These are phyloP conservation scores for Ethmia dodecea DNA, from an alignment of 2,888 invertebrate species.

Conservation along the genomic window DNA sequence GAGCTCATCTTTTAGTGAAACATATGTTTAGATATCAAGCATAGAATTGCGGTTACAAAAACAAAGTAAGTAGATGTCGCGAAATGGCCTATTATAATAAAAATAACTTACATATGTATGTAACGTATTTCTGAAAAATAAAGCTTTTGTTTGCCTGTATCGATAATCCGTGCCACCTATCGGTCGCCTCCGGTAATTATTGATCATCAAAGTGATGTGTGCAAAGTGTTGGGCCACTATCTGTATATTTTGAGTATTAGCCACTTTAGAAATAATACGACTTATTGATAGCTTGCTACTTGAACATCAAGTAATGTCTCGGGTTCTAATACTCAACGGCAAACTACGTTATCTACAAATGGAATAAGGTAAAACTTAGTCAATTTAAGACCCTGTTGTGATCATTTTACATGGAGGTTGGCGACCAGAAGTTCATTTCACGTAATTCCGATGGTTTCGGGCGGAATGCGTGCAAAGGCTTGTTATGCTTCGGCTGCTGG, in stretches of 20 bases:
- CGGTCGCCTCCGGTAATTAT: too few species aligned
- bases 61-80: too few species aligned
- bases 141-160: too few species aligned
- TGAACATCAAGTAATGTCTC: constrained; percentile 4
- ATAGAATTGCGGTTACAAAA: too few species aligned
- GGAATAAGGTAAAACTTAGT: not conserved
- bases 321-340: not conserved
- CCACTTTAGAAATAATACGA: not conserved
- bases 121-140: too few species aligned
- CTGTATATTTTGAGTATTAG: not conserved
- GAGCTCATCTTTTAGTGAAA: too few species aligned
- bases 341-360: not conserved
- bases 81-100: too few species aligned
- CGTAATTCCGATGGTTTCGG: constrained; percentile 80
- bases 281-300: constrained; percentile 1
- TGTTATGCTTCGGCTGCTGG: constrained; percentile 41
- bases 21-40: too few species aligned
- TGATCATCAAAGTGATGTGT: too few species aligned
- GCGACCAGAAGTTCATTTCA: constrained; percentile 92
- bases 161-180: too few species aligned
- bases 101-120: too few species aligned
- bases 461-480: constrained; percentile 38
- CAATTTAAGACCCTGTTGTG: not conserved
- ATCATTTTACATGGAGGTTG: constrained; percentile 85
- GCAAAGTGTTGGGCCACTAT: too few species aligned